Evolutionary conservation across 2,797 vertebrate species (phyloP), one percentile per base, ranked within the genome.

Genomic region (Gephyroberyx darwinii): DNA sequence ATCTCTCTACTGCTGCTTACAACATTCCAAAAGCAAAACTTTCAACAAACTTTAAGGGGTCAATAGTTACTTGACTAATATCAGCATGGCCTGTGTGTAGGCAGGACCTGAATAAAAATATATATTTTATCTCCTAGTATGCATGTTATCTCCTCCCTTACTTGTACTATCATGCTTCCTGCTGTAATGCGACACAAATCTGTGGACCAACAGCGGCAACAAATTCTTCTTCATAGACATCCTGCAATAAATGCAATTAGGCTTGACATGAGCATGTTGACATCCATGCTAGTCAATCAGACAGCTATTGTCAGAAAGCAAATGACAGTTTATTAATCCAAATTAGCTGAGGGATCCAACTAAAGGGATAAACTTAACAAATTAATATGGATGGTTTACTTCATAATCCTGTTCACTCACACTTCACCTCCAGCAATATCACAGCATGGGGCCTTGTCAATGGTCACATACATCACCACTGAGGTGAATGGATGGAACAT

Each of bases 281-380:
- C 92, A 91, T 82, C 88, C 89, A 81, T 89, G 85, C 86, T 84
- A 86, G 84, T 90, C 88, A 90, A 91, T 92, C 90, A 90, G 78
- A 39, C 72, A 65, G 82, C 83, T 89, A 91, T 92, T 90, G 85
- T 90, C 84, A 90, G 73, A 86, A 80, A 78, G 84, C 71, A 88
- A 87, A 88, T 86, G 88, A 90, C 86, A 90, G 82, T 89, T 89
- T 82, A 92, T 90, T 92, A 90, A 92, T 92, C 89, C 87, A 90
- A 91, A 92, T 92, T 90, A 91, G 87, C 80, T 26, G 7, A 89
- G 85, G 89, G 91, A 91, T 91, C 81, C 81, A 88, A 92, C 87
- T 91, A 90, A 90, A 84, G 84, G 90, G 90, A 93, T 92, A 85
- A 92, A 92, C 84, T 88, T 92, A 83, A 88, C 86, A 89, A 90